Percentiles rank a stretch among this genome's conserved stretches.
Evolutionary conservation across 1,140 invertebrate genomes (phyloP).

Genomic region (Sitobion miscanthi): DNA sequence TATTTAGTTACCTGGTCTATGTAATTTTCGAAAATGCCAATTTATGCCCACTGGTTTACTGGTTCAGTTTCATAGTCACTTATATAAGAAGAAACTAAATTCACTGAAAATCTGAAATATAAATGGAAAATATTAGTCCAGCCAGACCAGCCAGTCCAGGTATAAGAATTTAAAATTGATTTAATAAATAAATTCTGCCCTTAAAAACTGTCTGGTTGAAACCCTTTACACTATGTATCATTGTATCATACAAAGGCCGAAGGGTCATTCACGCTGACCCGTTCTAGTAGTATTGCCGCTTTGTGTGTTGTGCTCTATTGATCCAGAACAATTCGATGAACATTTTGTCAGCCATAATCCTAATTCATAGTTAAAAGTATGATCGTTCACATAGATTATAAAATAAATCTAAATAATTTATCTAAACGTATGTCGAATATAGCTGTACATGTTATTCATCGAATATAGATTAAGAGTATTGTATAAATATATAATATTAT

Average conservation of each 20-base stretch:
- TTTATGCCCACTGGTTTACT: neutral
- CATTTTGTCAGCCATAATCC: slow-evolving; percentile 12
- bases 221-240: neutral
- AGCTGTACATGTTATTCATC: neutral
- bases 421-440: neutral
- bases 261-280: slow-evolving; percentile 45
- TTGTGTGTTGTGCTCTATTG: slow-evolving; percentile 32
- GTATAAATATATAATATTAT: neutral
- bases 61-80: neutral
- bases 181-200: neutral
- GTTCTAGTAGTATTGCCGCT: neutral
- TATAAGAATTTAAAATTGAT: neutral
- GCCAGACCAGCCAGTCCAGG: too few species aligned
- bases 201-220: slow-evolving; percentile 20
- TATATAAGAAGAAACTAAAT: neutral
- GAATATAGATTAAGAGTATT: neutral
- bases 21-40: neutral
- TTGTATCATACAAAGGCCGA: slow-evolving; percentile 33
- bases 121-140: neutral
- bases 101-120: neutral
- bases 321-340: slow-evolving; percentile 30
- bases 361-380: slow-evolving; percentile 8
- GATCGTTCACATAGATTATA: neutral
- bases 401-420: neutral
- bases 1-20: neutral